phyloP scores from a whole-genome alignment of 2,113 vertebrate species.

The Oncorhynchus nerka region DNA sequence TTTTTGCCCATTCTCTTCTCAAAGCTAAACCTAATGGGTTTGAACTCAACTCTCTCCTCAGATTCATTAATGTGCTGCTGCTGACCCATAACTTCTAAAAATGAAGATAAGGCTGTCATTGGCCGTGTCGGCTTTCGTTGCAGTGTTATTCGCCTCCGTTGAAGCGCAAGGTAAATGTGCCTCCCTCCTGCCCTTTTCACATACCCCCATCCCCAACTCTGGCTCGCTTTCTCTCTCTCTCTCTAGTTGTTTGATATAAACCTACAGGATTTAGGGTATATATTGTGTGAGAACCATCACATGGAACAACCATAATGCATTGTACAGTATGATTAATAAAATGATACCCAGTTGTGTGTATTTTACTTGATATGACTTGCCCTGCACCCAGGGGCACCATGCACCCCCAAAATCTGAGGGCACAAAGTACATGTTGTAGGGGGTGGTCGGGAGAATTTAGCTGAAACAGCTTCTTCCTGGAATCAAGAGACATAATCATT shows the following conservation, averaged over 20 bases:
- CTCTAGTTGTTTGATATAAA: conserved; percentile 11
- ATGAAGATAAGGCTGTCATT: conserved; percentile 89
- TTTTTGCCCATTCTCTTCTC: not conserved
- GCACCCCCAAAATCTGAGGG: too few species aligned
- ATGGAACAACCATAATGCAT: not conserved
- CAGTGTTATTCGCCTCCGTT: conserved; percentile 81
- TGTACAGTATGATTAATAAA: conserved; percentile 57
- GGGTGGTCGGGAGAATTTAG: too few species aligned
- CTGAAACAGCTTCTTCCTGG: too few species aligned
- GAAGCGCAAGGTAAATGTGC: conserved; percentile 92
- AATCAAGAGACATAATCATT: too few species aligned
- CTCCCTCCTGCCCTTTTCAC: conserved; percentile 20
- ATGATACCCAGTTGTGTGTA: conserved; percentile 43
- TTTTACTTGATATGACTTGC: conserved; percentile 32
- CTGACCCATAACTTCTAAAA: conserved; percentile 77
- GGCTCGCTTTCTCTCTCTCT: not conserved
- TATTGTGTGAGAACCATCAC: too few species aligned
- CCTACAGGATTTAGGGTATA: too few species aligned
- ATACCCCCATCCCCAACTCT: not conserved
- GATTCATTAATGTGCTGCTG: conserved; percentile 89
- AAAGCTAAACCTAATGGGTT: not conserved
- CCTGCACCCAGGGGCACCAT: too few species aligned
- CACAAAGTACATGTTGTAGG: too few species aligned
- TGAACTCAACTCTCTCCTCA: conserved; percentile 62
- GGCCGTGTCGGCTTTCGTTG: conserved; percentile 80